A percentile compares a stretch with the other conserved stretches of the same genome.
Evolutionary conservation across 2,113 vertebrate species (phyloP).

Genomic region (Solea solea): DNA sequence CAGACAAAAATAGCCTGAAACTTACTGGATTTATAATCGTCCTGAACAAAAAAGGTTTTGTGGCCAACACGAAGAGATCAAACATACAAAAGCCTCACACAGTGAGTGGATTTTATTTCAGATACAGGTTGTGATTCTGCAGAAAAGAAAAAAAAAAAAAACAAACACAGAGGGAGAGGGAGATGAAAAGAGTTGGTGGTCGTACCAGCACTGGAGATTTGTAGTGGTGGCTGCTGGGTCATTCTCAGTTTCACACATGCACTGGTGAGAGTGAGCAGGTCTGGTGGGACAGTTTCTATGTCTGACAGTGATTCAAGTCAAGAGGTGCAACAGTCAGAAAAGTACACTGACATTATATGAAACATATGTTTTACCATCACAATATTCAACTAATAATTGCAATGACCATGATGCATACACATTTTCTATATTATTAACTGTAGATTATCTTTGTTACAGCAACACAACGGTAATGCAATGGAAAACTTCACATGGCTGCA

Average conservation of each 20-base stretch:
- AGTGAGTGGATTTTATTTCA: neutral
- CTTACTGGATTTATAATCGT: neutral
- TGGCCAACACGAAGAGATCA: neutral
- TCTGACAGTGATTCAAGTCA: slow-evolving; percentile 49
- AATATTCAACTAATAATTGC: no score
- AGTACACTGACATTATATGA: no score
- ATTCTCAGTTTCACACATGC: slow-evolving; percentile 83
- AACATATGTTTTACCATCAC: no score
- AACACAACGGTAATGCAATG: no score
- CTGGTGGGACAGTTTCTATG: slow-evolving; percentile 77
- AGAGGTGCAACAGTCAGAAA: neutral
- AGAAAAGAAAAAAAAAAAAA: neutral
- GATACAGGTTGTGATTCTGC: slow-evolving; percentile 25
- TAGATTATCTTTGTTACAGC: no score
- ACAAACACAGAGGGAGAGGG: neutral
- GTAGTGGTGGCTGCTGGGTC: slow-evolving; percentile 79
- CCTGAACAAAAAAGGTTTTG: neutral
- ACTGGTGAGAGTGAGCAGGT: slow-evolving; percentile 79
- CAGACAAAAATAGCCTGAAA: slow-evolving; percentile 2
- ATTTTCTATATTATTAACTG: no score
- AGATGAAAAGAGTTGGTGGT: neutral
- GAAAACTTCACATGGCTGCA: no score
- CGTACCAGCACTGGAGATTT: slow-evolving; percentile 61
- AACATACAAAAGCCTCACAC: neutral
- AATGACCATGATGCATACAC: no score